Conservation (phyloP, 2,113 vertebrate genomes). For the Prunella fulvescens region DNA sequence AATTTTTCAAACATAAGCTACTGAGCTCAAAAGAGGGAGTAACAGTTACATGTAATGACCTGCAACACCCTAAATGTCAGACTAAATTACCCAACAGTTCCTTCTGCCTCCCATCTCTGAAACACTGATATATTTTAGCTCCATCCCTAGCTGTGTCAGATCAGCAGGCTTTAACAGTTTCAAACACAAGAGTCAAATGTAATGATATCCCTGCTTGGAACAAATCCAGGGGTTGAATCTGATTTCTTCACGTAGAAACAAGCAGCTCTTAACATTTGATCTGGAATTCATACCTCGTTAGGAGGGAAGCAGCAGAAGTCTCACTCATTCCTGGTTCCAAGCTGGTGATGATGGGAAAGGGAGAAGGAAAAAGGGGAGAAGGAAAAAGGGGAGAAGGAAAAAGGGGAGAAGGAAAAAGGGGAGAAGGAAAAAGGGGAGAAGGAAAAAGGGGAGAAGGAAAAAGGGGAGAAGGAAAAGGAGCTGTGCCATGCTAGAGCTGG, state of each 20-base stretch:
- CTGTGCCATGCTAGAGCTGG: neutral
- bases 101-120: neutral
- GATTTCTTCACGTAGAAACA: neutral
- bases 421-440: neutral
- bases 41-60: neutral
- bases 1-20: neutral
- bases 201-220: conserved; percentile 8
- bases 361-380: neutral
- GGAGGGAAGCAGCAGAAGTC: conserved; percentile 4
- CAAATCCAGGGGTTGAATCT: neutral
- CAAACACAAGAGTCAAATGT: neutral
- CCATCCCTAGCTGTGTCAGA: neutral
- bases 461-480: neutral
- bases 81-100: neutral
- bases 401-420: neutral
- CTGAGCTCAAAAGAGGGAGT: neutral
- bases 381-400: neutral
- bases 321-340: neutral
- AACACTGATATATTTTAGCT: neutral
- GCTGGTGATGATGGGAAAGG: neutral
- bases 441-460: neutral
- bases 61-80: conserved; percentile 6
- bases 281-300: neutral
- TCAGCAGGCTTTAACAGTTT: neutral
- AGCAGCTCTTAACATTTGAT: neutral